A percentile compares a stretch with the other conserved stretches of the same genome.
These are phyloP conservation scores for Halcyon leucocephala DNA, from an alignment of 2,797 vertebrate species.

Conservation along the genomic window DNA sequence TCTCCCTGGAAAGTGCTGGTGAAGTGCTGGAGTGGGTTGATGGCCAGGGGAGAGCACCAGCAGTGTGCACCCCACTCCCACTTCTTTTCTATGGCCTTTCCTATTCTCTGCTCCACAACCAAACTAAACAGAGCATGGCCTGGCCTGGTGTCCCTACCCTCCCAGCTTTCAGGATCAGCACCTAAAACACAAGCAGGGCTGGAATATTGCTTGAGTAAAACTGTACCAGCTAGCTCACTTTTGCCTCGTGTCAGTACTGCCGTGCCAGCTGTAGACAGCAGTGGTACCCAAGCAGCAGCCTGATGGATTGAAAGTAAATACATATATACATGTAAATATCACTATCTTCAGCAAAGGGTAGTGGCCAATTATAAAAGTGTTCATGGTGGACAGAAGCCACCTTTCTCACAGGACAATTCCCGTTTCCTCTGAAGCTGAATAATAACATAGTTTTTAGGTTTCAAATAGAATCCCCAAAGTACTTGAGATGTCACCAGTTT, in stretches of 20 bases:
- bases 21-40: neutral
- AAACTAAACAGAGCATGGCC: neutral
- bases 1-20: neutral
- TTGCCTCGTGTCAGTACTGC: neutral
- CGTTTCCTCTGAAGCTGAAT: neutral
- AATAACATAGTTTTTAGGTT: neutral
- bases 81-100: neutral
- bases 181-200: neutral
- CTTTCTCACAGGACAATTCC: neutral
- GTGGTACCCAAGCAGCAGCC: neutral
- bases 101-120: rapidly evolving
- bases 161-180: neutral
- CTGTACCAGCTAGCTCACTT: neutral
- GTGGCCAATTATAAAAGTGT: neutral
- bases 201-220: neutral
- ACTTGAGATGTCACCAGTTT: neutral
- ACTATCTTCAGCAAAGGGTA: neutral
- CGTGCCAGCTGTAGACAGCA: neutral
- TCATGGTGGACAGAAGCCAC: neutral
- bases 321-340: neutral
- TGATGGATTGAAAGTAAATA: neutral
- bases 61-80: rapidly evolving
- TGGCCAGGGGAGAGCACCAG: neutral
- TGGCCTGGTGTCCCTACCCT: neutral
- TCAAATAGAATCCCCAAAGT: neutral